Conservation (phyloP, 2,888 invertebrate genomes). For the Selenia dentaria region DNA sequence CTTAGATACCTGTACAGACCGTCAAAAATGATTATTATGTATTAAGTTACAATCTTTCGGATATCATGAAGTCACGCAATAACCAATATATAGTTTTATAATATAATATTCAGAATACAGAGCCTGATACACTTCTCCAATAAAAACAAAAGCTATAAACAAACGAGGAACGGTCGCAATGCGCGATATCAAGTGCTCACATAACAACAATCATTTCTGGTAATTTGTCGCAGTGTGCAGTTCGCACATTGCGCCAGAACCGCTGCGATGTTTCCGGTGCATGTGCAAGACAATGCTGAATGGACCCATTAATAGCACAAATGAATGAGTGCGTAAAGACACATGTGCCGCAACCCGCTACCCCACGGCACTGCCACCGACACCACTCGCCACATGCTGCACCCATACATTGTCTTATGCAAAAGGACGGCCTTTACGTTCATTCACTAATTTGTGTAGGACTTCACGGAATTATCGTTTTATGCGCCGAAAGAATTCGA, state of each 20-base stretch:
- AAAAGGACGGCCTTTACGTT: conserved; percentile 68
- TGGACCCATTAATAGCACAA: conserved; percentile 79
- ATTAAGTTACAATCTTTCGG: too few species aligned
- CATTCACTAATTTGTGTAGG: conserved; percentile 65
- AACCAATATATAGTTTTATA: too few species aligned
- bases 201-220: conserved; percentile 57
- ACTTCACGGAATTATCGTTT: conserved; percentile 70
- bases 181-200: conserved; percentile 16
- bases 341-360: conserved; percentile 68
- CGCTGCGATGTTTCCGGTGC: conserved; percentile 69
- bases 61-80: too few species aligned
- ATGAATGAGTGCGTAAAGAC: conserved; percentile 77
- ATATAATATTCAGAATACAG: too few species aligned
- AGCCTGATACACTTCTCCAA: neutral
- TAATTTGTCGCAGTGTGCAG: conserved; percentile 62
- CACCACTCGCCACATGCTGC: conserved; percentile 55
- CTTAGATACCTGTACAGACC: too few species aligned
- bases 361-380: conserved; percentile 46
- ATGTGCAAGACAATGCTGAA: conserved; percentile 81
- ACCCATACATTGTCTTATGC: conserved; percentile 72
- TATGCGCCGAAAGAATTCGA: conserved; percentile 52
- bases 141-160: conserved; percentile 3
- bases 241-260: conserved; percentile 32
- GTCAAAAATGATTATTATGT: too few species aligned
- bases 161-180: neutral